A percentile compares a stretch with the other conserved stretches of the same genome.
phyloP scores from a whole-genome alignment of 2,113 vertebrate genomes.

The Mystacornis crossleyi region DNA sequence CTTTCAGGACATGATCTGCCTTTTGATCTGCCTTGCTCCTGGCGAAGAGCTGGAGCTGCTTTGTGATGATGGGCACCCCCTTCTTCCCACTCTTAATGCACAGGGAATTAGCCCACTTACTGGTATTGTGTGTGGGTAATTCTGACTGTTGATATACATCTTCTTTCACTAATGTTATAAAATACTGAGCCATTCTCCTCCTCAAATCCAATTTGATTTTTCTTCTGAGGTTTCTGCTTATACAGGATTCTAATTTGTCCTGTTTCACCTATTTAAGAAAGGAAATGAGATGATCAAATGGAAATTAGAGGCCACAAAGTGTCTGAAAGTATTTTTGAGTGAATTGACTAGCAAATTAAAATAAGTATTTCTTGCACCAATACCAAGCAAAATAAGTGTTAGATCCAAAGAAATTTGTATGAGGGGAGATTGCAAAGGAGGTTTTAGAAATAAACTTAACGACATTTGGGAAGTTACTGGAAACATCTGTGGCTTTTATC shows the following conservation, averaged over 20 bases:
- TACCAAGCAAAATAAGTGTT: neutral
- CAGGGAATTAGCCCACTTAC: neutral
- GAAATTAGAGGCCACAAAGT: neutral
- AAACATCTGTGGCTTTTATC: neutral
- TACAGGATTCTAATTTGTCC: neutral
- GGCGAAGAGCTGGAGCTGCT: neutral
- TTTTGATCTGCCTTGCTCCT: neutral
- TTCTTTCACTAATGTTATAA: neutral
- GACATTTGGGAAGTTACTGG: neutral
- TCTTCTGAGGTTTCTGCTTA: neutral
- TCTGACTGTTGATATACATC: neutral
- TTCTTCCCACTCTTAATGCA: neutral
- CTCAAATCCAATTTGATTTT: neutral
- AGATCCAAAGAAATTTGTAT: neutral
- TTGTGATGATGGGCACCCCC: neutral
- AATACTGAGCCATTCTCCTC: neutral
- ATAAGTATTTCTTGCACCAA: neutral
- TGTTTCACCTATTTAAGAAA: neutral
- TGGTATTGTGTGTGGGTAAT: neutral
- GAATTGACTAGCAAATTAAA: neutral
- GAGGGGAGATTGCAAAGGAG: neutral
- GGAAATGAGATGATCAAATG: neutral
- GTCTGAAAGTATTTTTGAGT: neutral
- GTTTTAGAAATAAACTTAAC: neutral
- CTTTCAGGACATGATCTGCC: neutral